Evolutionary conservation across 64 coral and sea anemone species (phyloP).

Genomic region (Pachyseris speciosa): DNA sequence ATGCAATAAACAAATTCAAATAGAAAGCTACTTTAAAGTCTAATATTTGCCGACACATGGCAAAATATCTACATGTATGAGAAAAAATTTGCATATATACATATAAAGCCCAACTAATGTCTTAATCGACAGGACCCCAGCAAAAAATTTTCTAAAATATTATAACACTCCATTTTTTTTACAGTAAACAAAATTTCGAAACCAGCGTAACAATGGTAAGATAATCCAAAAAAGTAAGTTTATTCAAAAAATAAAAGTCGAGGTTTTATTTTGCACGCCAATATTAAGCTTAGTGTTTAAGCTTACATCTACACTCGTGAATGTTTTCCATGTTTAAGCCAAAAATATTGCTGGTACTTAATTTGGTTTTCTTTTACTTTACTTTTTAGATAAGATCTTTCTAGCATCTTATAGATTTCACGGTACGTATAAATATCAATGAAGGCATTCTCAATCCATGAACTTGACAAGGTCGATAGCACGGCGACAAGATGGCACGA

Average conservation of each 20-base stretch:
- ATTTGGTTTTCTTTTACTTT: background rate
- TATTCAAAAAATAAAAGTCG: too few relatives aligned
- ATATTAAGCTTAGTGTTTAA: background rate
- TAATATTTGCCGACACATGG: background rate
- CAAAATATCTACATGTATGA: background rate
- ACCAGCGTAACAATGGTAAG: too few relatives aligned
- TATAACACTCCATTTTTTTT: background rate
- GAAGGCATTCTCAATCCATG: too few relatives aligned
- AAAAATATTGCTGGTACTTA: background rate
- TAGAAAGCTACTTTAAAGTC: background rate
- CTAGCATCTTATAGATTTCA: background rate
- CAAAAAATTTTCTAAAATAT: too few relatives aligned
- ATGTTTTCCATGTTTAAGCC: background rate
- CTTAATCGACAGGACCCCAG: too few relatives aligned
- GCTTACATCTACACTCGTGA: background rate
- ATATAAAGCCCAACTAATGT: too few relatives aligned
- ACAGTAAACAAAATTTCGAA: too few relatives aligned
- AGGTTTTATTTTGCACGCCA: background rate
- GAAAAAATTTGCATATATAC: constrained; percentile 15
- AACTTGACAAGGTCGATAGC: background rate
- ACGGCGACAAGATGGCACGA: background rate
- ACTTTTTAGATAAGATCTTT: background rate
- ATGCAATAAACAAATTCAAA: background rate
- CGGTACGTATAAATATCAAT: background rate
- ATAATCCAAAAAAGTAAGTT: too few relatives aligned